Percentiles rank a stretch among this genome's conserved stretches.
Evolutionary conservation across 2,113 vertebrate species (phyloP).

Genomic region (Prochilodus magdalenae): DNA sequence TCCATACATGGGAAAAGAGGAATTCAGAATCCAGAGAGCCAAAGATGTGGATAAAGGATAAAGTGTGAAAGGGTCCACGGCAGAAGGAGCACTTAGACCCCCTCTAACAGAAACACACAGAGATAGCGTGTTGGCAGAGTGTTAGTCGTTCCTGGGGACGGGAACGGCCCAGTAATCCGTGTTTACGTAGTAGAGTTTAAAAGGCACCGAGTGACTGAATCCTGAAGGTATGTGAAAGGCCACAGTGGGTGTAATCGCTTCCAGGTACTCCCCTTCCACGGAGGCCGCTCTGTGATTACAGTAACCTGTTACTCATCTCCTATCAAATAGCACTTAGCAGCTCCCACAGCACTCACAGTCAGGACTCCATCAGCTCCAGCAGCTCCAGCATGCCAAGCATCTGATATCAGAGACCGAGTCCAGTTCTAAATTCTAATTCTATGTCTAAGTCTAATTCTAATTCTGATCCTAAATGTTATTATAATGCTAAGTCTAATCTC

Average conservation of each 20-base stretch:
- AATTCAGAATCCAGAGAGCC: conserved; percentile 55
- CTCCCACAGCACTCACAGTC: neutral
- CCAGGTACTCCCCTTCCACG: neutral
- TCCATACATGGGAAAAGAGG: conserved; percentile 67
- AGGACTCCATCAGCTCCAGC: neutral
- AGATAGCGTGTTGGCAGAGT: neutral
- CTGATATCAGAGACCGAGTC: neutral
- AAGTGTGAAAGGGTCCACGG: conserved; percentile 36
- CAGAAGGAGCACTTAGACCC: conserved; percentile 4
- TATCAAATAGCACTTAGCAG: neutral
- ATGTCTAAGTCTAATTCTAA: no score
- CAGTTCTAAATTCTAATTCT: no score
- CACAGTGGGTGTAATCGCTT: neutral
- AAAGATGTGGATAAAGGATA: conserved; percentile 65
- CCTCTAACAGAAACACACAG: conserved; percentile 26
- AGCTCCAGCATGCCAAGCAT: neutral
- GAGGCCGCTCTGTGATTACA: conserved; percentile 11
- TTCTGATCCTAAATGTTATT: no score
- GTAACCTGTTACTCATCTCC: conserved; percentile 1
- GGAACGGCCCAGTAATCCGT: neutral
- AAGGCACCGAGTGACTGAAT: neutral
- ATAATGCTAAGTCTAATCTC: no score
- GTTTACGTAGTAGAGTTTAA: neutral
- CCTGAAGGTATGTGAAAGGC: neutral
- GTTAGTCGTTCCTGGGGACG: neutral